A percentile compares a stretch with the other conserved stretches of the same genome.
Evolutionary conservation across 2,113 vertebrate species (phyloP).

Genomic region (Cyphomyrus plagiostoma): DNA sequence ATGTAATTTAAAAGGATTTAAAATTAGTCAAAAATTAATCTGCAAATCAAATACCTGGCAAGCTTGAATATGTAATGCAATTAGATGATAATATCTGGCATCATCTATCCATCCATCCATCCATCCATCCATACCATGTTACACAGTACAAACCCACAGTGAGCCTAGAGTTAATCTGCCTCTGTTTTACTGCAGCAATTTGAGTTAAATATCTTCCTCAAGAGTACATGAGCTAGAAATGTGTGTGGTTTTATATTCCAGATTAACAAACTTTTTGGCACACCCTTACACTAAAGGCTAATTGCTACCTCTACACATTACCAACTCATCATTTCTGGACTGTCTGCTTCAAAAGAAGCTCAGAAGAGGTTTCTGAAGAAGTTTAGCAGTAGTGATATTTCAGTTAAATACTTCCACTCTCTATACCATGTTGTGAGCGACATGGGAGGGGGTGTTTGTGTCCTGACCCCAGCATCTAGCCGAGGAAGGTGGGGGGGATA

Average conservation of each 20-base stretch:
- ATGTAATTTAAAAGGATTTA: neutral
- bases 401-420: constrained; percentile 12
- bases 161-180: neutral
- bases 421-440: constrained; percentile 37
- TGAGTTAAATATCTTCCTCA: neutral
- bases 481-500: neutral
- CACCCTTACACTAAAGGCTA: neutral
- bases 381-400: neutral
- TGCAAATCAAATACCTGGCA: neutral
- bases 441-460: constrained; percentile 28
- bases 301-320: neutral
- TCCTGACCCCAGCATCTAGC: neutral
- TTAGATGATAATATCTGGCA: too few species aligned
- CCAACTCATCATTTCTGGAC: neutral
- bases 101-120: too few species aligned
- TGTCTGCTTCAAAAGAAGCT: neutral
- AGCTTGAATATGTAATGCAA: neutral
- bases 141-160: too few species aligned
- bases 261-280: neutral
- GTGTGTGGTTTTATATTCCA: neutral
- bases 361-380: neutral
- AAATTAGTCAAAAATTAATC: neutral
- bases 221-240: neutral
- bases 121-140: too few species aligned
- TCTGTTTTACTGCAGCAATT: neutral